Evolutionary conservation across 2,888 invertebrate genomes (phyloP), one percentile per base, ranked within the genome.

Genomic region (Plagodis pulveraria): DNA sequence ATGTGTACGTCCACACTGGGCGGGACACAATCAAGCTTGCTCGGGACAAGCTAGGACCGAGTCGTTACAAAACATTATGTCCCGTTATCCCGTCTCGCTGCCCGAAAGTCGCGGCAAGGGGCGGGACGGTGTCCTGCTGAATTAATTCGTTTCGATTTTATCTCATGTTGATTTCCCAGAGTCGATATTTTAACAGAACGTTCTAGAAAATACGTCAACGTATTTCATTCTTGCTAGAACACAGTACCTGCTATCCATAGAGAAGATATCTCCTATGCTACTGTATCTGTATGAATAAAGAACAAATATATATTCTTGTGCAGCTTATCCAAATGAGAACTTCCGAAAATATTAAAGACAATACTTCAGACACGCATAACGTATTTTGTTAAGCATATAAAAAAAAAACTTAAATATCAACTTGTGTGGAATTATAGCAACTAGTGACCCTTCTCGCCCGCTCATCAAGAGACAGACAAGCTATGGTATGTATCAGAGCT

Each of bases 1-100:
- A 34, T 46, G 46, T 8, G 56, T 59, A 34, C n/a, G 63, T 64
- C 65, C 49, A 65, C 49, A 65, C 70, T 71, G 81, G 83, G 84
- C 74, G 84, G 79, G 63, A 74, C 68, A 78, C 76, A 86, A 86
- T 86, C 85, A 83, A 70, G 70, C 73, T 53, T 51, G 65, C 56
- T 67, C 55, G 68, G 70, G 22, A 43, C 36, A 41, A 49, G 33
- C 58, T 41, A 48, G 76, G 74, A 71, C 71, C 76, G 75, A 67
- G 66, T 69, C 72, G 73, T 55, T 47, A 59, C 86, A 85, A 86
- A 84, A 86, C 83, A 84, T 79, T 78, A 80, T 81, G 79, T 58
- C 58, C 58, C 53, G 81, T 81, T 77, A 76, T 79, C 77, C 72
- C 76, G 75, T 72, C 64, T 67, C 67, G 58, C 56, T 52, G 49